These are phyloP conservation scores for Stigmatopora nigra DNA, from an alignment of 2,113 vertebrate genomes.

Conservation along the genomic window DNA sequence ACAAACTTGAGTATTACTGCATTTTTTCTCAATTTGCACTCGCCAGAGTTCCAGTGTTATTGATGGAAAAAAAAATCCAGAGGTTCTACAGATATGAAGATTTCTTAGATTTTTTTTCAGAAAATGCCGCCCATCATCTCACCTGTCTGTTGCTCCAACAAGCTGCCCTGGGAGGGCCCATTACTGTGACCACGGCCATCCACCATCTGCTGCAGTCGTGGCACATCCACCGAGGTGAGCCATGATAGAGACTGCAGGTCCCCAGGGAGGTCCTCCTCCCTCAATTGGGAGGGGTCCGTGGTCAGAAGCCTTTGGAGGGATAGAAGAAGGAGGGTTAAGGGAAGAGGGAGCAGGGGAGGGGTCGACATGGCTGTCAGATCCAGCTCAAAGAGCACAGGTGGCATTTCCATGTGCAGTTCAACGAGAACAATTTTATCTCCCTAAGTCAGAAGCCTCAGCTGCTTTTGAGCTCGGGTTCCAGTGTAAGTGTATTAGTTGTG, in stretches of 20 bases:
- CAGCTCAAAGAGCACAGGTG: constrained; percentile 32
- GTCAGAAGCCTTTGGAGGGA: constrained; percentile 75
- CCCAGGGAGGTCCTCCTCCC: constrained; percentile 83
- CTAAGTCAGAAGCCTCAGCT: constrained; percentile 42
- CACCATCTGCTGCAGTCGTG: constrained; percentile 88
- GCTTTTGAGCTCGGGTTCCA: constrained; percentile 6
- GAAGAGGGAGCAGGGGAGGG: background rate
- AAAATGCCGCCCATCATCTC: constrained; percentile 41
- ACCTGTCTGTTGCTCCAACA: constrained; percentile 83
- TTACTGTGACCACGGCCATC: constrained; percentile 76
- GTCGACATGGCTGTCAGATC: constrained; percentile 42
- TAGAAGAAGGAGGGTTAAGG: background rate
- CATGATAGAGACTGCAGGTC: constrained; percentile 95
- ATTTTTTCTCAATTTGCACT: background rate
- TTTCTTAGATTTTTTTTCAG: constrained; percentile 17
- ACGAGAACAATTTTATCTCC: constrained; percentile 28
- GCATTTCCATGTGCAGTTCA: constrained; percentile 54
- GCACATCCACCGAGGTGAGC: constrained; percentile 95
- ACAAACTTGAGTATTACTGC: background rate
- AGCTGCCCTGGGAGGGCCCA: constrained; percentile 62
- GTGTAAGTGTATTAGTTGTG: constrained; percentile 18
- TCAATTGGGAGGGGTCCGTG: constrained; percentile 72
- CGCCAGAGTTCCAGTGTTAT: background rate
- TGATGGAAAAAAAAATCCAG: background rate
- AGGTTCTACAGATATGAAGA: constrained; percentile 13